These are phyloP conservation scores for Zygogramma bicolorata DNA, from an alignment of 2,888 invertebrate species.

Conservation along the genomic window DNA sequence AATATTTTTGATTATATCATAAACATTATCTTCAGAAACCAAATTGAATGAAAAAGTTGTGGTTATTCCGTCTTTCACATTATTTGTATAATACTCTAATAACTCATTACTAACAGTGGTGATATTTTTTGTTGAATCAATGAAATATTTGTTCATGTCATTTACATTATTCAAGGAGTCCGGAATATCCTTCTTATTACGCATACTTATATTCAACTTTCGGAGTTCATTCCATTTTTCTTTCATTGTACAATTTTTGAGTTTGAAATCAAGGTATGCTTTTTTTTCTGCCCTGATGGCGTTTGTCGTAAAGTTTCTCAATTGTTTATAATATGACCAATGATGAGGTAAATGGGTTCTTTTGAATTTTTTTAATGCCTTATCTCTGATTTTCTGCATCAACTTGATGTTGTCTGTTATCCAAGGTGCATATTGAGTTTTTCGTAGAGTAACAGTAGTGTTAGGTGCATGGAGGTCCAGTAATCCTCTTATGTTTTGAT, in stretches of 20 bases:
- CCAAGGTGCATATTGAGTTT: not conserved
- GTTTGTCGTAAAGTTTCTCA: not conserved
- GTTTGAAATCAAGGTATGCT: not conserved
- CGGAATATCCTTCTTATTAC: not conserved
- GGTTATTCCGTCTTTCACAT: not conserved
- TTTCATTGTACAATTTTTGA: not conserved
- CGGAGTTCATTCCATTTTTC: not conserved
- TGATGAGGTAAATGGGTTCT: not conserved
- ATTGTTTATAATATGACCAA: constrained; percentile 2
- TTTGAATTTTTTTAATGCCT: not conserved
- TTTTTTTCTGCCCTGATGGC: not conserved
- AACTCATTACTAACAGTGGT: not conserved
- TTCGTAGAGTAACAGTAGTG: not conserved
- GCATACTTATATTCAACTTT: not conserved
- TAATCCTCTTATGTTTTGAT: not conserved
- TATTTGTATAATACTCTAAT: not conserved
- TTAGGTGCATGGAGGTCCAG: not conserved
- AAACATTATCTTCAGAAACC: not conserved
- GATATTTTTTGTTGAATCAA: not conserved
- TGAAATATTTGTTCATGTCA: not conserved
- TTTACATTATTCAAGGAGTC: not conserved
- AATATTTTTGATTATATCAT: not conserved
- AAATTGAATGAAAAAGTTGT: not conserved
- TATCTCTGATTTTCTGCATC: constrained; percentile 6
- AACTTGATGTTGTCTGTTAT: not conserved